A percentile compares a stretch with the other conserved stretches of the same genome.
These are phyloP conservation scores for Morone chrysops DNA, from an alignment of 2,113 vertebrate species.

Conservation along the genomic window DNA sequence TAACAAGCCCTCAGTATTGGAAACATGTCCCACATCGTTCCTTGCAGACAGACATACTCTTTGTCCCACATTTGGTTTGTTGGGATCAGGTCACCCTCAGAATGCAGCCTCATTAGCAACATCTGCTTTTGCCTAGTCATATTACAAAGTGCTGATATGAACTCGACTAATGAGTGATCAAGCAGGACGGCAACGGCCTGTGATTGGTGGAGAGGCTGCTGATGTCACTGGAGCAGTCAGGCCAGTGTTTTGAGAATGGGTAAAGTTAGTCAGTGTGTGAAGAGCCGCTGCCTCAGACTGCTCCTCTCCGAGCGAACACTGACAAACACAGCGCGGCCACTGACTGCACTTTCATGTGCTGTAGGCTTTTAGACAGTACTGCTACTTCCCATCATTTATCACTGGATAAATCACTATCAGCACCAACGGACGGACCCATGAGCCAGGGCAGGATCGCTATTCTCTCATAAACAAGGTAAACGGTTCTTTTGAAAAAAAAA, in stretches of 20 bases:
- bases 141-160: too few relatives aligned
- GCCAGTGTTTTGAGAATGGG: slow-evolving; percentile 12
- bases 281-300: neutral
- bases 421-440: slow-evolving; percentile 63
- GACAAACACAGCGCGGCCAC: neutral
- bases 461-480: slow-evolving; percentile 66
- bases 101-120: too few relatives aligned
- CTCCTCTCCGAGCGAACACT: neutral
- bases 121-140: too few relatives aligned
- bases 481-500: neutral
- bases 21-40: too few relatives aligned
- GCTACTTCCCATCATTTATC: fast-evolving
- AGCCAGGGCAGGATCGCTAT: slow-evolving; percentile 13
- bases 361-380: neutral
- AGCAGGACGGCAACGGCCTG: neutral
- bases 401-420: slow-evolving; percentile 19
- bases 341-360: neutral
- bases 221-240: slow-evolving; percentile 37
- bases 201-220: slow-evolving; percentile 40
- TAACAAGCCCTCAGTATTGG: too few relatives aligned
- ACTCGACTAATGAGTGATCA: neutral
- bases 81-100: too few relatives aligned
- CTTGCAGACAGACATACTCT: too few relatives aligned
- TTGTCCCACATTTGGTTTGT: too few relatives aligned
- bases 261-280: slow-evolving; percentile 31